phyloP scores from a whole-genome alignment of 2,888 invertebrate genomes.

The Pegoplata infirma region DNA sequence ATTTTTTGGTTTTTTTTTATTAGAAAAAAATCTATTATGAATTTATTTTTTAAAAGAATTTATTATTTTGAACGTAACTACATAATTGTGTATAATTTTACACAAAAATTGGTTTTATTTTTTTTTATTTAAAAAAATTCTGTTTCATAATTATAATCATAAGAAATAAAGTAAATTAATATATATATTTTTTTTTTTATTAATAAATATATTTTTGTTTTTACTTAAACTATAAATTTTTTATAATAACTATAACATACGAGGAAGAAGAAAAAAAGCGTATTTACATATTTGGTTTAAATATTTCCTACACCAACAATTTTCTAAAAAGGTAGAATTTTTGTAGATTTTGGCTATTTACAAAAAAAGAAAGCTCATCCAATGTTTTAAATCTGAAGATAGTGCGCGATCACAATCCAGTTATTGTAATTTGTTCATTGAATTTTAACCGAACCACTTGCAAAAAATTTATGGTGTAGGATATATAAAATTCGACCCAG shows the following conservation, averaged over 20 bases:
- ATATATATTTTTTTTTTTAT: constrained; percentile 38
- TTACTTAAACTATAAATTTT: constrained; percentile 40
- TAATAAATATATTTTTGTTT: constrained; percentile 29
- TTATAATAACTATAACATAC: constrained; percentile 49
- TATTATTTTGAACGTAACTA: constrained; percentile 57
- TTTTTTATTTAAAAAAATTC: constrained; percentile 39
- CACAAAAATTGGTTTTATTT: constrained; percentile 37
- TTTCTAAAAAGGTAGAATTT: no score
- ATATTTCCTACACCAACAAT: constrained; percentile 10
- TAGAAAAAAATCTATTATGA: constrained; percentile 56
- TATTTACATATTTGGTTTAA: constrained; percentile 40
- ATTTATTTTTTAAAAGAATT: constrained; percentile 36
- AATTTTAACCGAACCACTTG: no score
- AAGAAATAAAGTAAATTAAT: constrained; percentile 45
- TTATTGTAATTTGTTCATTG: no score
- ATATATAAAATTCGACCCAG: constrained; percentile 17
- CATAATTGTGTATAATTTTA: constrained; percentile 40
- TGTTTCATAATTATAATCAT: constrained; percentile 28
- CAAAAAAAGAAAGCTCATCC: no score
- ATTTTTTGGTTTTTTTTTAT: constrained; percentile 38
- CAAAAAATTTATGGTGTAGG: neutral
- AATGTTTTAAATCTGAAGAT: no score
- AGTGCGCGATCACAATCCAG: no score
- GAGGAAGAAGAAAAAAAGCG: constrained; percentile 43
- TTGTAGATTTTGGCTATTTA: no score